Evolutionary conservation across 1,140 invertebrate genomes (phyloP).

Genomic region (Anastrepha obliqua): DNA sequence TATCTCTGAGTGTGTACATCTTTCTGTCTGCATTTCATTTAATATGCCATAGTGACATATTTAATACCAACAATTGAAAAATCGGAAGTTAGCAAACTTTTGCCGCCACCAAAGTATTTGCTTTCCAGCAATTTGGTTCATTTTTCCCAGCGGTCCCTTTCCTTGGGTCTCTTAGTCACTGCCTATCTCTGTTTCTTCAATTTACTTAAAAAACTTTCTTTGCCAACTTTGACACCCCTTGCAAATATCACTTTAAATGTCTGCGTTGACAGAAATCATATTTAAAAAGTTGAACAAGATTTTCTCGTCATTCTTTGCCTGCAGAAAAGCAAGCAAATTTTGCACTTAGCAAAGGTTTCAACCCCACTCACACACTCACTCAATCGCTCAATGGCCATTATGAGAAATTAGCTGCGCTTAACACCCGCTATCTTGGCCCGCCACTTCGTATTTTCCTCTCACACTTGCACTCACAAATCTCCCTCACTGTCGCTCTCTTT

Average conservation of each 20-base stretch:
- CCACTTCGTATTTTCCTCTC: background rate
- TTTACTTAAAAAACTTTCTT: slow-evolving; percentile 50
- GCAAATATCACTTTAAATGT: slow-evolving; percentile 36
- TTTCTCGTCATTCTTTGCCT: slow-evolving; percentile 35
- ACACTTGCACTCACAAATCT: background rate
- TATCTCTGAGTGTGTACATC: background rate
- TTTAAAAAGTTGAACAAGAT: slow-evolving; percentile 52
- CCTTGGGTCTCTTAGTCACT: background rate
- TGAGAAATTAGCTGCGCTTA: slow-evolving; percentile 26
- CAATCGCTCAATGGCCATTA: slow-evolving; percentile 7
- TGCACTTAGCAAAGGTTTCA: slow-evolving; percentile 41
- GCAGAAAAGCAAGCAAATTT: slow-evolving; percentile 29
- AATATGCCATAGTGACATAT: slow-evolving; percentile 14
- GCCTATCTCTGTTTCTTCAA: background rate
- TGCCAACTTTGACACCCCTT: slow-evolving; percentile 55
- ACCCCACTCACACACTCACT: background rate
- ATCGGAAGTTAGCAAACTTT: slow-evolving; percentile 49
- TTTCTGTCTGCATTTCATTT: background rate
- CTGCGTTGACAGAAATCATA: slow-evolving; percentile 50
- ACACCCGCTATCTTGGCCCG: background rate
- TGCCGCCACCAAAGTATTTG: slow-evolving; percentile 9
- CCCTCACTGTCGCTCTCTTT: background rate
- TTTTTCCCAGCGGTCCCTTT: background rate
- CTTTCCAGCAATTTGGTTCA: slow-evolving; percentile 41
- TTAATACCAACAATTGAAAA: slow-evolving; percentile 49